phyloP scores from a whole-genome alignment of 1,140 invertebrate genomes.

The Temnothorax curvispinosus region DNA sequence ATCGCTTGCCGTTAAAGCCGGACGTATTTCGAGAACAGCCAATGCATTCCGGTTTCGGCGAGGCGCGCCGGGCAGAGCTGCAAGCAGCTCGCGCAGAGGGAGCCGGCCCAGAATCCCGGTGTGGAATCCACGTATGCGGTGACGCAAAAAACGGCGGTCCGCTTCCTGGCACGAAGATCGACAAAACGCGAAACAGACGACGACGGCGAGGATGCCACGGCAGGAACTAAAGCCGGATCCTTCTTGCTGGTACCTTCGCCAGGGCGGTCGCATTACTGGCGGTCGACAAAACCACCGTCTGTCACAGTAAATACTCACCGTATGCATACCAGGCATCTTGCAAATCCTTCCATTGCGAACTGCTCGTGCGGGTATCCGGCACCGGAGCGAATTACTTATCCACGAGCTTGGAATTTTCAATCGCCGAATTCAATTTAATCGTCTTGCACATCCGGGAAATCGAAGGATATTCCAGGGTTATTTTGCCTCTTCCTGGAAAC shows the following conservation, averaged over 20 bases:
- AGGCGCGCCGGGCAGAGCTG: slow-evolving; percentile 16
- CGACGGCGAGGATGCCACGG: slow-evolving; percentile 25
- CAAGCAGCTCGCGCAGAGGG: background rate
- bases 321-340: slow-evolving; percentile 67
- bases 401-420: slow-evolving; percentile 62
- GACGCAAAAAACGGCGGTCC: slow-evolving; percentile 56
- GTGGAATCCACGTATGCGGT: slow-evolving; percentile 31
- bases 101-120: slow-evolving; percentile 11
- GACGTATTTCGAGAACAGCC: slow-evolving; percentile 24
- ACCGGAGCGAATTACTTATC: slow-evolving; percentile 37
- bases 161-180: slow-evolving; percentile 50
- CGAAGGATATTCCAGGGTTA: slow-evolving; percentile 16
- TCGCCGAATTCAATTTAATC: slow-evolving; percentile 53
- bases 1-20: slow-evolving; percentile 22
- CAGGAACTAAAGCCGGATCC: slow-evolving; percentile 58
- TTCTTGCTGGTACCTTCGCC: slow-evolving; percentile 54
- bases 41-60: slow-evolving; percentile 20
- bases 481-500: slow-evolving; percentile 29
- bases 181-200: slow-evolving; percentile 75
- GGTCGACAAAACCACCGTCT: slow-evolving; percentile 65
- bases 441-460: slow-evolving; percentile 3
- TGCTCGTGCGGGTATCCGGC: slow-evolving; percentile 13
- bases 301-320: slow-evolving; percentile 66
- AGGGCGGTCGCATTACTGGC: slow-evolving; percentile 68
- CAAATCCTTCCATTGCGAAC: background rate